phyloP scores from a whole-genome alignment of 2,113 vertebrate species.

The Girardinichthys multiradiatus region DNA sequence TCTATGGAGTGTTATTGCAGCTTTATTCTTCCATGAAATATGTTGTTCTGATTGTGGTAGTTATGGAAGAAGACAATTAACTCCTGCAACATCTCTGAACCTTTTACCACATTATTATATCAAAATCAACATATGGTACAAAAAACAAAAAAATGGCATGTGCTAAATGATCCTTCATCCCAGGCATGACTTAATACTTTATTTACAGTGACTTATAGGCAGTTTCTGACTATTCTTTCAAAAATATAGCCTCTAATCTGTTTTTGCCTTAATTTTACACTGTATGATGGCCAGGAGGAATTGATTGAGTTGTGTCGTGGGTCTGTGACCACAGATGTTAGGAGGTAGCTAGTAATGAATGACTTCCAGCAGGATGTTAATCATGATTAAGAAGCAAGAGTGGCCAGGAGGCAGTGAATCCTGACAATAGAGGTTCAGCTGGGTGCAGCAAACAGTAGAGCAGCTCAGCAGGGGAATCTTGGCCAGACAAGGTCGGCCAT shows the following conservation, averaged over 20 bases:
- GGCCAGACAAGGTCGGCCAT: slow-evolving; percentile 20
- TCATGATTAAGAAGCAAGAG: slow-evolving; percentile 62
- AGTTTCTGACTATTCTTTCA: not conserved
- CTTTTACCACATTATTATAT: not conserved
- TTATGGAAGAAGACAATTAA: not conserved
- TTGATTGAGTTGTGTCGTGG: slow-evolving; percentile 51
- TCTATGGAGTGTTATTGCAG: not conserved
- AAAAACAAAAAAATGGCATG: not conserved
- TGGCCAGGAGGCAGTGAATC: slow-evolving; percentile 22
- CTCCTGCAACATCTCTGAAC: not conserved
- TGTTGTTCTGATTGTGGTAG: not conserved
- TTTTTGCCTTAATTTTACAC: slow-evolving; percentile 6
- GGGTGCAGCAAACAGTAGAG: slow-evolving; percentile 16
- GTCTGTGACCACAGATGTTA: slow-evolving; percentile 61
- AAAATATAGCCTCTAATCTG: not conserved
- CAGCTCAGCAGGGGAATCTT: not conserved
- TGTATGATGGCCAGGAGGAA: not conserved
- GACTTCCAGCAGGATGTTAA: slow-evolving; percentile 58
- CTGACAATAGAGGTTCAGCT: slow-evolving; percentile 16
- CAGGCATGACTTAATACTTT: slow-evolving; percentile 4
- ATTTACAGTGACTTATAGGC: not conserved
- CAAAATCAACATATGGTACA: not conserved
- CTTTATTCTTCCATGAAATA: not conserved
- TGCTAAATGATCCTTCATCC: not conserved
- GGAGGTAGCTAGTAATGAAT: slow-evolving; percentile 52